Conservation (phyloP, 2,888 invertebrate species). For the Cyclophora punctaria region DNA sequence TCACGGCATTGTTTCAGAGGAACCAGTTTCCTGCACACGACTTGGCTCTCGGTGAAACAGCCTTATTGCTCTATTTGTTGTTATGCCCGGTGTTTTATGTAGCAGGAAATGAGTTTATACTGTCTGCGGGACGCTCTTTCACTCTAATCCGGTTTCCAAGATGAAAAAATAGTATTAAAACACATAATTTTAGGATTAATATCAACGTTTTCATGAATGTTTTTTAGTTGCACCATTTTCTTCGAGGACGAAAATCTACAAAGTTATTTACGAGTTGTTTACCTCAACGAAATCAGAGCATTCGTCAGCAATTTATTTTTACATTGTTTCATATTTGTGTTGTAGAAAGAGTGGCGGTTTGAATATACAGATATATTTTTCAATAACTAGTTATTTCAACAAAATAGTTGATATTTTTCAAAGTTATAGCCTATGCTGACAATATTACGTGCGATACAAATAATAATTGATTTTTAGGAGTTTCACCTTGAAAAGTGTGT, state of each 20-base stretch:
- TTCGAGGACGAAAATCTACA: constrained; percentile 12
- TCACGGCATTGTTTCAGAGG: constrained; percentile 43
- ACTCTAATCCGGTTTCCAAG: constrained; percentile 35
- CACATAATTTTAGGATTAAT: constrained; percentile 16
- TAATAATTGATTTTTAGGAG: too few relatives aligned
- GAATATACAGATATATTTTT: too few relatives aligned
- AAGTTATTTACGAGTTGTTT: constrained; percentile 13
- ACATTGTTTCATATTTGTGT: too few relatives aligned
- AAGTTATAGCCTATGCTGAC: too few relatives aligned
- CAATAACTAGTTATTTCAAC: too few relatives aligned
- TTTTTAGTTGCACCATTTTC: constrained; percentile 16
- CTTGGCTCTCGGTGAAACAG: constrained; percentile 37
- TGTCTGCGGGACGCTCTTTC: constrained; percentile 36
- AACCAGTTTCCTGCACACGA: constrained; percentile 52
- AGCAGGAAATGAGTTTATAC: constrained; percentile 50
- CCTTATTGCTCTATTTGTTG: constrained; percentile 55
- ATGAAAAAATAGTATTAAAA: constrained; percentile 28
- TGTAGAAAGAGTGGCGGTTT: too few relatives aligned
- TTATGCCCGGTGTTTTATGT: constrained; percentile 44
- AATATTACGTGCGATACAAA: too few relatives aligned
- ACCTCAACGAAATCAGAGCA: constrained; percentile 7
- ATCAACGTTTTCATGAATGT: constrained; percentile 15
- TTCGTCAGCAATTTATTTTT: too few relatives aligned
- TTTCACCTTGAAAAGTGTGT: too few relatives aligned
- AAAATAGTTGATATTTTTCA: too few relatives aligned